Percentiles rank a stretch among this genome's conserved stretches.
Conservation (phyloP, 2,113 vertebrate species). For the Sapayoa aenigma region DNA sequence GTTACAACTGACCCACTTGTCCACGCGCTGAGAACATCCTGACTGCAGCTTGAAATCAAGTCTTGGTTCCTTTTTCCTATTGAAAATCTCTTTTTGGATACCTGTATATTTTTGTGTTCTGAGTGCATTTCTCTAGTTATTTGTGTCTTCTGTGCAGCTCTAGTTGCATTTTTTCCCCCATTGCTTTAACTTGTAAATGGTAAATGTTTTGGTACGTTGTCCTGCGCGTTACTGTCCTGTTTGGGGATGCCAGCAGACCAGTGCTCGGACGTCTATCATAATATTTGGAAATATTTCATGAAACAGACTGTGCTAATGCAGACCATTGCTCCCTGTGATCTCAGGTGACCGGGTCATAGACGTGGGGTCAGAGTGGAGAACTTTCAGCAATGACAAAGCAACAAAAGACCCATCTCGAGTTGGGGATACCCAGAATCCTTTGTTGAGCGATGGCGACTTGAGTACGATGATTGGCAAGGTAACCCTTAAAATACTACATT, state of each 20-base stretch:
- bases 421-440: constrained; percentile 95
- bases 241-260: not conserved
- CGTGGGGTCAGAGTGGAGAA: constrained; percentile 98
- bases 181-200: not conserved
- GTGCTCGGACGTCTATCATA: not conserved
- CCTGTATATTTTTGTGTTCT: not conserved
- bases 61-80: not conserved
- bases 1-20: not conserved
- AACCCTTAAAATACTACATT: constrained; percentile 5
- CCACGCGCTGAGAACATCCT: not conserved
- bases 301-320: not conserved
- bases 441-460: constrained; percentile 93
- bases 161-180: not conserved
- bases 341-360: constrained; percentile 97
- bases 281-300: not conserved
- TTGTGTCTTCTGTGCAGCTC: not conserved
- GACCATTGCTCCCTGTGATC: not conserved
- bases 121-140: not conserved
- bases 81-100: not conserved
- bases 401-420: constrained; percentile 98
- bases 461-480: constrained; percentile 98
- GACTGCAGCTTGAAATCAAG: not conserved
- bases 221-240: not conserved
- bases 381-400: constrained; percentile 98
- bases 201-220: not conserved